Evolutionary conservation across 2,113 vertebrate genomes (phyloP), one percentile per base, ranked within the genome.

Genomic region (Scopus umbretta): DNA sequence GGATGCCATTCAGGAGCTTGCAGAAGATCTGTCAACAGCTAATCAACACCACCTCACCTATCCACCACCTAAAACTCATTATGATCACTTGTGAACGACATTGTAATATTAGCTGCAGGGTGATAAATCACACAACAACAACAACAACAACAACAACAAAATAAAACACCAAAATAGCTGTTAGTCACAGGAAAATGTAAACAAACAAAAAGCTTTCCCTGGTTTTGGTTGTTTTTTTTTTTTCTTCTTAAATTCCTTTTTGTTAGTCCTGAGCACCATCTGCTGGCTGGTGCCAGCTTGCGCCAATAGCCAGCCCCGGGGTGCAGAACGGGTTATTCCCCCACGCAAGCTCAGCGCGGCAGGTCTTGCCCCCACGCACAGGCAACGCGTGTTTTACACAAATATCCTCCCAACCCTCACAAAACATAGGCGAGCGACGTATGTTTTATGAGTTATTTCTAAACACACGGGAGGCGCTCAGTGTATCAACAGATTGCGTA

Each of bases 221-320:
- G 9, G 2, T 4, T 15, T 22, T 29, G 30, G 21, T 4, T 29
- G 42, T 5, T 13, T 9, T 49, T 13, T 29, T 18, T 7, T 27
- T 52, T 52, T n/a, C n/a, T n/a, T n/a, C n/a, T n/a, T n/a, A n/a
- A n/a, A n/a, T n/a, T n/a, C n/a, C 12, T 59, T 91, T 95, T 92
- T 72, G 23, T 81, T 92, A 82, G 93, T 36, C 58, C 58, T 82
- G 96, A 97, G 92, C 95, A 67, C 97, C 97, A 97, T 75, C 97
- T 97, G 87, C 96, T 97, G 97, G 97, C 52, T 25, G 15, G 3
- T 45, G 8, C 23, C 47, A 53, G 63, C 17, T 49, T 59, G 45
- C 56, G 65, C 16, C 16, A 18, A 25, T 9, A 34, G 19, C 40
- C 6, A 10, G 43, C 15, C 42, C 34, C 3, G 4, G 23, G 8